phyloP scores from a whole-genome alignment of 2,888 invertebrate genomes.

The Drosophila algonquin region DNA sequence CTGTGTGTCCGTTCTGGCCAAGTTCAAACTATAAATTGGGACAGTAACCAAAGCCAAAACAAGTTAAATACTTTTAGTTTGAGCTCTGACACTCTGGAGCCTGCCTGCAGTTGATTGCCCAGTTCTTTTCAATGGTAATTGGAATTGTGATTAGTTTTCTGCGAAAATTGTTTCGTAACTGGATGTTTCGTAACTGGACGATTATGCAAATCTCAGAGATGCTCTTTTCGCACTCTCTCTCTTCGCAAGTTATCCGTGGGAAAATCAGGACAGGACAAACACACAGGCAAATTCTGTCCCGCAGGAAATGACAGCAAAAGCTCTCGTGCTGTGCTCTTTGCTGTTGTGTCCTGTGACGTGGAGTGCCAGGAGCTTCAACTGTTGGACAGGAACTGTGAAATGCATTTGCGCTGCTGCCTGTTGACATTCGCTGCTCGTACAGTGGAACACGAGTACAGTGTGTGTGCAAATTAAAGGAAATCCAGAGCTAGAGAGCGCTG shows the following conservation, averaged over 20 bases:
- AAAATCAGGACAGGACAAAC: conserved; percentile 20
- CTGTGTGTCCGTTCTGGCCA: conserved; percentile 9
- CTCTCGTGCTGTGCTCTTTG: conserved; percentile 5
- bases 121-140: conserved; percentile 15
- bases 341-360: background rate
- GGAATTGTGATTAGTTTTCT: conserved; percentile 33
- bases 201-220: conserved; percentile 32
- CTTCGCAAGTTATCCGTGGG: conserved; percentile 30
- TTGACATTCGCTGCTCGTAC: conserved; percentile 57
- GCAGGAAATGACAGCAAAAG: conserved; percentile 34
- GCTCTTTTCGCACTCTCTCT: no score
- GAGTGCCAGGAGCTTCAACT: conserved; percentile 7
- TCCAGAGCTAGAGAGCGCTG: conserved; percentile 25
- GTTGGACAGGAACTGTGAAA: conserved; percentile 37
- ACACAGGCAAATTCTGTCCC: conserved; percentile 24
- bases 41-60: conserved; percentile 27
- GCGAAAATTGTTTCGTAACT: conserved; percentile 21
- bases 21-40: conserved; percentile 49
- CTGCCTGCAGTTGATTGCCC: conserved; percentile 25
- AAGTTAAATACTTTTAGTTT: conserved; percentile 36
- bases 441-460: conserved; percentile 7
- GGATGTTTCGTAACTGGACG: conserved; percentile 22
- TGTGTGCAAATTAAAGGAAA: conserved; percentile 60
- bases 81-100: background rate
- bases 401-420: conserved; percentile 61